Base-by-base conservation (phyloP, 2,113 vertebrate species). In the Proterorhinus semilunaris region DNA sequence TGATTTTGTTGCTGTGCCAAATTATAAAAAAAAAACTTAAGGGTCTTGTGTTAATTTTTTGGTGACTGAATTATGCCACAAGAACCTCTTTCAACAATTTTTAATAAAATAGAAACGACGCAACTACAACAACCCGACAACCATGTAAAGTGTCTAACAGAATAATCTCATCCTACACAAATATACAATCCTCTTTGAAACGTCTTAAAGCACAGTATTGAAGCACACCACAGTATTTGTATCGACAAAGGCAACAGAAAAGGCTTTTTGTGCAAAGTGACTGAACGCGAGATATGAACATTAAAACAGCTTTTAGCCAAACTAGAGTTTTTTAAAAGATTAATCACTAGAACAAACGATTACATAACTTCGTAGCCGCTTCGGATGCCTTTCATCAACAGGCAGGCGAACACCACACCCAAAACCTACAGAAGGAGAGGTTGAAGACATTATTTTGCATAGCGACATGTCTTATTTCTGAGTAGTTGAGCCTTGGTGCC, bases 301-400 rank as follows among this genome's bases (percentile, higher is more conserved):
- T 43, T 68, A 48, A 66, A 21, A 45, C 66, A 10, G 17, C 17
- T 49, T 81, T n/a, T 54, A 53, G 72, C 47, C 46, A 3, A 75
- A 68, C 45, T 45, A 63, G 16, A 63, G 17, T 9, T 3, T 27
- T 27, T 45, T 46, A 17, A 62, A 46, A 6, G 43, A 16, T 48
- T 51, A 4, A 8, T 53, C 44, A 57, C 21, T 10, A 9, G 8
- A 69, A 17, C 50, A 46, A 7, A 51, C 5, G 11, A 43, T 9
- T 82, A 98, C 96, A 98, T 97, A 62, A 97, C 95, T 85, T 96
- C 95, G 6, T 97, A 98, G 72, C 95, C 95, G 8, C 93, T 95
- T 69, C 94, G 92, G 72, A 98, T 97, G 67, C 93, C 94, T 89
- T 89, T 95, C 93, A 96, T 95, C 62, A 98, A 90, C 78, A 92